Percentiles rank a stretch among this genome's conserved stretches.
These are phyloP conservation scores for Coregonus ussuriensis DNA, from an alignment of 2,797 vertebrate genomes.

Conservation along the genomic window DNA sequence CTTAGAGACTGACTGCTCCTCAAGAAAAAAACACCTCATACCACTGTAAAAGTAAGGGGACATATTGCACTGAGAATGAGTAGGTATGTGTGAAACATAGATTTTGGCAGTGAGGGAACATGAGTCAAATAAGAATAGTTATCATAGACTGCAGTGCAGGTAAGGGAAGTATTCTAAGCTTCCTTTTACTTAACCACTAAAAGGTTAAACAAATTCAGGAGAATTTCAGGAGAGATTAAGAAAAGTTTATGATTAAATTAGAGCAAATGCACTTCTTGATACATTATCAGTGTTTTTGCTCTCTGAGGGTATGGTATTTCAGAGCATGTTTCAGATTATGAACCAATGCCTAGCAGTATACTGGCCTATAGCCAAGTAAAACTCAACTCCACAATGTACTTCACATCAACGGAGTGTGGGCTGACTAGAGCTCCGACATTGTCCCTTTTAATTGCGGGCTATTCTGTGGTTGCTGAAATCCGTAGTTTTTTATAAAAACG, in stretches of 20 bases:
- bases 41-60: conserved; percentile 10
- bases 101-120: not conserved
- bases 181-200: not conserved
- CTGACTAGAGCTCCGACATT: too few relatives aligned
- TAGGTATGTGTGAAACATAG: not conserved
- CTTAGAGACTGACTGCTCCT: conserved; percentile 4
- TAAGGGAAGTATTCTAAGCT: not conserved
- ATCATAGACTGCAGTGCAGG: not conserved
- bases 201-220: not conserved
- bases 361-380: too few relatives aligned
- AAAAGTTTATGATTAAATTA: not conserved
- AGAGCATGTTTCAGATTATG: not conserved
- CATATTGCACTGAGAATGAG: not conserved
- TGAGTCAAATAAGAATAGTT: not conserved
- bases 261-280: not conserved
- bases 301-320: not conserved
- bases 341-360: not conserved
- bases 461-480: not conserved
- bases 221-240: not conserved
- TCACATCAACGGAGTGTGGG: too few relatives aligned
- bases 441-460: not conserved
- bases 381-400: too few relatives aligned
- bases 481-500: too few relatives aligned
- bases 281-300: not conserved
- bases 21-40: conserved; percentile 8